Percentiles rank a stretch among this genome's conserved stretches.
Evolutionary conservation across 1,140 invertebrate genomes (phyloP).

Genomic region (Archivesica marissinica): DNA sequence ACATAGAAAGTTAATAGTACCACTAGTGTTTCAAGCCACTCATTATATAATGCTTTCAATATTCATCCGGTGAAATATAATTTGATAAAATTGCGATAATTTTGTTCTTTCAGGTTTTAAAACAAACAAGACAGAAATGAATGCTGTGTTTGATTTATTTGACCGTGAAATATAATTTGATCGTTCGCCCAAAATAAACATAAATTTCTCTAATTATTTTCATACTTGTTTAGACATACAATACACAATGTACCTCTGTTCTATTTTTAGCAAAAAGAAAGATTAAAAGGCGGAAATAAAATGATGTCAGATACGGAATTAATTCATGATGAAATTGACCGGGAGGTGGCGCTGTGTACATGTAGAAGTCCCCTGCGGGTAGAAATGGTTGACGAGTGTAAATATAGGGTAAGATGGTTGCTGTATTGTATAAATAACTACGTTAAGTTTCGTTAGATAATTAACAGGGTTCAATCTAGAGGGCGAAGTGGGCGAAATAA

Average conservation of each 20-base stretch:
- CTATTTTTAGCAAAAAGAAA: slow-evolving; percentile 69
- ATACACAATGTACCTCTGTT: too few relatives aligned
- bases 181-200: too few relatives aligned
- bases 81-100: too few relatives aligned
- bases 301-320: slow-evolving; percentile 79
- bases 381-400: slow-evolving; percentile 99
- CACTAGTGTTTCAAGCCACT: too few relatives aligned
- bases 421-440: neutral
- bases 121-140: slow-evolving; percentile 98
- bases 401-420: slow-evolving; percentile 93
- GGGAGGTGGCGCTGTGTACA: slow-evolving; percentile 96
- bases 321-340: slow-evolving; percentile 99
- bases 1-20: too few relatives aligned
- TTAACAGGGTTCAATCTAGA: too few relatives aligned
- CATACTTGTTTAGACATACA: too few relatives aligned
- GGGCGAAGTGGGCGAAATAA: too few relatives aligned
- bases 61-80: too few relatives aligned
- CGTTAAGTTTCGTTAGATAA: too few relatives aligned
- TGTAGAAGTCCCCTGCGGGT: slow-evolving; percentile 98
- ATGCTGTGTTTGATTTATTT: slow-evolving; percentile 98
- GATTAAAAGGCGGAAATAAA: slow-evolving; percentile 70
- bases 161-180: slow-evolving; percentile 97
- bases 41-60: too few relatives aligned
- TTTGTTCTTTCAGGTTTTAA: slow-evolving; percentile 92
- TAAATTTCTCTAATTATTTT: too few relatives aligned